A percentile compares a stretch with the other conserved stretches of the same genome.
Conservation (phyloP, 2,888 invertebrate genomes). For the Xanthostigma xanthostigma region DNA sequence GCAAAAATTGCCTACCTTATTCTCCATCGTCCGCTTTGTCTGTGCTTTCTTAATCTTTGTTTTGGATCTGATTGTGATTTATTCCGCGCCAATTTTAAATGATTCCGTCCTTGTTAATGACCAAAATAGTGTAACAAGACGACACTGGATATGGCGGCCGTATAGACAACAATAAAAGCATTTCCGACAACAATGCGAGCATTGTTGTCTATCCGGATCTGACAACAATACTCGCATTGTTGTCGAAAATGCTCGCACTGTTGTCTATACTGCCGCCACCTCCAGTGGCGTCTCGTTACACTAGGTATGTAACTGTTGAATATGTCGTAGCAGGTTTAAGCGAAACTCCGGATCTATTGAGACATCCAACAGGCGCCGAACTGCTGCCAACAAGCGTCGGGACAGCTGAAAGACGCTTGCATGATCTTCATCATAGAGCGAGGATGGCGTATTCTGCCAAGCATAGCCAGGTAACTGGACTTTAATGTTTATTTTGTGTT, state of each 20-base stretch:
- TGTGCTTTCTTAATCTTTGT: neutral
- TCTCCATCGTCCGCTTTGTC: neutral
- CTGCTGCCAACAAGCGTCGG: constrained; percentile 16
- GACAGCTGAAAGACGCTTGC: constrained; percentile 23
- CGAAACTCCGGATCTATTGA: constrained; percentile 32
- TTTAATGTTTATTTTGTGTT: no score
- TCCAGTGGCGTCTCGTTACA: no score
- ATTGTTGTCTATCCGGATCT: no score
- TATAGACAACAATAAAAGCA: no score
- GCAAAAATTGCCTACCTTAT: neutral
- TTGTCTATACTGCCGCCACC: no score
- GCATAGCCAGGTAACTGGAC: constrained; percentile 20
- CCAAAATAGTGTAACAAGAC: no score
- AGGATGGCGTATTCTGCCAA: constrained; percentile 23
- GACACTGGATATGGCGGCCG: no score
- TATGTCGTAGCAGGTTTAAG: constrained; percentile 22
- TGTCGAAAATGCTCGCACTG: no score
- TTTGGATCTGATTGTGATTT: neutral
- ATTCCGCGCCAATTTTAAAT: neutral
- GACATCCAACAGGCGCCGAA: constrained; percentile 27
- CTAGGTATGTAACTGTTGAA: constrained; percentile 4
- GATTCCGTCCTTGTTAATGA: neutral
- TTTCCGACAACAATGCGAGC: no score
- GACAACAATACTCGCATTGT: no score
- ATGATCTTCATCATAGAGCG: constrained; percentile 28